Evolutionary conservation across 2,113 vertebrate genomes (phyloP).

Genomic region (Rhineura floridana): DNA sequence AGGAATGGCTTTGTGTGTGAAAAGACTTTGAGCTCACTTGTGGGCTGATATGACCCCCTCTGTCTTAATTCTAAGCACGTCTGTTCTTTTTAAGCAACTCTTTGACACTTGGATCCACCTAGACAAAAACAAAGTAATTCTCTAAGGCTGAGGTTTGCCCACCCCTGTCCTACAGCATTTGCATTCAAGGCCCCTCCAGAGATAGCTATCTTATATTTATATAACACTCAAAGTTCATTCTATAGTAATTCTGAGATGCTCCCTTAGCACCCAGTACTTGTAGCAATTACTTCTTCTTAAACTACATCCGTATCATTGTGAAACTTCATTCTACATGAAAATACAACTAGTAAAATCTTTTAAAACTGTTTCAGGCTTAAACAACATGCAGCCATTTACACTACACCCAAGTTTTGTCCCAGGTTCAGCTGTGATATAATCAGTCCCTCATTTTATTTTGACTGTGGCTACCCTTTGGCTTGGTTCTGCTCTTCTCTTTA

Average conservation of each 20-base stretch:
- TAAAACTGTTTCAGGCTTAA: neutral
- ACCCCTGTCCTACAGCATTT: too few relatives aligned
- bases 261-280: neutral
- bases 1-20: too few relatives aligned
- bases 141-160: too few relatives aligned
- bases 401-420: neutral
- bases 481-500: neutral
- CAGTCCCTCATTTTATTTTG: neutral
- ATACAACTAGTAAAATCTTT: neutral
- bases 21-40: too few relatives aligned
- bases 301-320: neutral
- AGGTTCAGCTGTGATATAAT: neutral
- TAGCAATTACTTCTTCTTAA: neutral
- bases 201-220: neutral
- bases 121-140: too few relatives aligned
- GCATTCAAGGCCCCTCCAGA: neutral
- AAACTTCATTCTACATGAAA: neutral
- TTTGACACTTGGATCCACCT: too few relatives aligned
- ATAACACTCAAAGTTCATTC: neutral
- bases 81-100: too few relatives aligned
- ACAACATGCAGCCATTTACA: neutral
- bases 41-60: too few relatives aligned
- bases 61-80: too few relatives aligned
- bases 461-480: neutral
- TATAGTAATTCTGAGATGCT: neutral